phyloP scores from a whole-genome alignment of 2,888 invertebrate species.

The Parnassius glacialis region DNA sequence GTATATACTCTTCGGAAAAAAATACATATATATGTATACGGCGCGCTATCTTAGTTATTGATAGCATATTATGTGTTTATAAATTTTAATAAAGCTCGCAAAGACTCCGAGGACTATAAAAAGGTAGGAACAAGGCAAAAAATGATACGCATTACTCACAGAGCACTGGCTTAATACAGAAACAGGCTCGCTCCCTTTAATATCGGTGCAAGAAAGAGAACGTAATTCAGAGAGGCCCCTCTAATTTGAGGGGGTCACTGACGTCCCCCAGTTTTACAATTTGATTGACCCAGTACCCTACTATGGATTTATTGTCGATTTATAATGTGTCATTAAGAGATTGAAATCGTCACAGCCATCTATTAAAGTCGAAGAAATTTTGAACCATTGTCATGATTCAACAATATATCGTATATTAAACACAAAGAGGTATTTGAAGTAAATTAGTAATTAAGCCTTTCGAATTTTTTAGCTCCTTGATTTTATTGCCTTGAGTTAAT shows the following conservation, averaged over 20 bases:
- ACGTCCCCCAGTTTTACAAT: slow-evolving; percentile 44
- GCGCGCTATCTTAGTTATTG: slow-evolving; percentile 42
- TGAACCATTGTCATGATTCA: not conserved
- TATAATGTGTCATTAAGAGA: slow-evolving; percentile 4
- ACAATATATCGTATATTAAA: not conserved
- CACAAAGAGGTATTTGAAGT: too few species aligned
- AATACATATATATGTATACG: slow-evolving; percentile 1
- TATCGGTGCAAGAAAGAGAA: slow-evolving; percentile 47
- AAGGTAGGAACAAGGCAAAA: slow-evolving; percentile 49
- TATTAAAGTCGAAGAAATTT: not conserved
- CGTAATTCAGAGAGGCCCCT: slow-evolving; percentile 44
- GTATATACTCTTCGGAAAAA: not conserved
- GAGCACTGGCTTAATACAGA: slow-evolving; percentile 41
- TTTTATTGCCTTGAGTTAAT: not conserved
- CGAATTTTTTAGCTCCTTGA: not conserved
- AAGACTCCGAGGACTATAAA: slow-evolving; percentile 40
- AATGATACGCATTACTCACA: slow-evolving; percentile 57
- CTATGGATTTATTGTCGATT: slow-evolving; percentile 23
- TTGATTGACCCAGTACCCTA: slow-evolving; percentile 47
- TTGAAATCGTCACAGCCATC: not conserved
- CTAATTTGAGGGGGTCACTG: slow-evolving; percentile 44
- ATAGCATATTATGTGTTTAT: slow-evolving; percentile 55
- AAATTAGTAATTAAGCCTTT: too few species aligned
- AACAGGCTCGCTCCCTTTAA: slow-evolving; percentile 37
- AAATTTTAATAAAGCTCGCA: slow-evolving; percentile 53